Evolutionary conservation across 2,113 vertebrate genomes (phyloP), one percentile per base, ranked within the genome.

Genomic region (Percina caprodes): DNA sequence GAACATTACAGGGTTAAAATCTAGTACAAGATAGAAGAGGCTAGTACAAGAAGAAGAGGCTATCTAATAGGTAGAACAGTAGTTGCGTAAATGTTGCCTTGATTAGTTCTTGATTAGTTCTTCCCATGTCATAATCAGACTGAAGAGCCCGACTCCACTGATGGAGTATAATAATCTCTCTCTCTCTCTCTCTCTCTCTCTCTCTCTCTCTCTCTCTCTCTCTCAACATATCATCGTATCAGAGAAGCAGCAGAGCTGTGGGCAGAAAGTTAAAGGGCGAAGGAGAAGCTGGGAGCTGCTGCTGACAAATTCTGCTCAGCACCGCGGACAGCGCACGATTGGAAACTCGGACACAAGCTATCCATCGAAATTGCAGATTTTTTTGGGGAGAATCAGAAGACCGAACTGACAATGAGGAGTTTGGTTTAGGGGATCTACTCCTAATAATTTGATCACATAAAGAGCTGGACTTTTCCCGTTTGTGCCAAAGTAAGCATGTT

Each of bases 301-400:
- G 68, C 60, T 13, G 58, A 51, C 35, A 49, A 72, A 46, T 52
- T 45, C 49, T 58, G 77, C 74, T 86, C 86, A 90, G 79, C 84
- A 91, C 88, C 87, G 80, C 73, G 83, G 88, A 88, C 87, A 89
- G 86, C 73, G 87, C 79, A 26, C 19, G 46, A 23, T 24, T 9
- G 33, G 56, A 5, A 33, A 26, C 35, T 21, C 12, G n/a, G 55
- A 45, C 77, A 58, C 58, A 11, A 67, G 11, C 12, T 23, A 15
- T 52, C 49, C 15, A 52, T 72, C 66, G 33, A 55, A 59, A 63
- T 24, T 11, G 48, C 77, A 69, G 9, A 46, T 30, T 55, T 24
- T 46, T 1, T 42, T 3, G 2, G 59, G 14, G 59, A 26, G 16
- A 19, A 77, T 24, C n/a, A 1, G 19, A 23, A 9, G 72, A 68